Percentiles rank a stretch among this genome's conserved stretches.
Conservation (phyloP, 2,797 vertebrate species). For the Sebastes wilsoni region DNA sequence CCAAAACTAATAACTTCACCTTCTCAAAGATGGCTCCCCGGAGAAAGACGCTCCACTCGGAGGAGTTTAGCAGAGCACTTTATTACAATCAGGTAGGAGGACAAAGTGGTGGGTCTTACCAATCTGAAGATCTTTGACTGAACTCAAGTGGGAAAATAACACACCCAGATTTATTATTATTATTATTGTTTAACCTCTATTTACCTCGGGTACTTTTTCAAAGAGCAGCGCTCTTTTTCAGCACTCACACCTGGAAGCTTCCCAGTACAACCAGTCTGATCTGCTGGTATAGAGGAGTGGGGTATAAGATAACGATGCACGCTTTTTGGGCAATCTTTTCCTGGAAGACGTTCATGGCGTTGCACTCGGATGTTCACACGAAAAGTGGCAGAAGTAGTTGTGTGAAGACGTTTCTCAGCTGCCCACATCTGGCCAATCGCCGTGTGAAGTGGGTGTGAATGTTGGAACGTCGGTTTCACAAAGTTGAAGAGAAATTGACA, state of each 20-base stretch:
- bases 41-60: not conserved
- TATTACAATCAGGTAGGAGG: not conserved
- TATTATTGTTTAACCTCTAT: not conserved
- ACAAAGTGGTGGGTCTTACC: not conserved
- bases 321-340: not conserved
- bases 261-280: not conserved
- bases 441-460: slow-evolving; percentile 6
- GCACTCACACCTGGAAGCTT: not conserved
- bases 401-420: not conserved
- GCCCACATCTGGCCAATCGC: slow-evolving; percentile 3
- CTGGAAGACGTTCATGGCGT: not conserved
- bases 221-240: not conserved
- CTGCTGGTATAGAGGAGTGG: not conserved
- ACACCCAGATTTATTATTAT: not conserved
- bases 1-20: not conserved
- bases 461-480: not conserved
- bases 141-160: not conserved
- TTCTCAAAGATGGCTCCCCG: not conserved
- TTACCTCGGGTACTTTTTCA: not conserved
- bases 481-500: not conserved
- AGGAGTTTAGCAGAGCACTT: not conserved
- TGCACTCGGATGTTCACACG: not conserved
- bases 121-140: not conserved
- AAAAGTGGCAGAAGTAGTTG: slow-evolving; percentile 8
- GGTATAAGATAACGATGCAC: not conserved